phyloP scores from a whole-genome alignment of 2,113 vertebrate genomes.

The Arizona elegans region DNA sequence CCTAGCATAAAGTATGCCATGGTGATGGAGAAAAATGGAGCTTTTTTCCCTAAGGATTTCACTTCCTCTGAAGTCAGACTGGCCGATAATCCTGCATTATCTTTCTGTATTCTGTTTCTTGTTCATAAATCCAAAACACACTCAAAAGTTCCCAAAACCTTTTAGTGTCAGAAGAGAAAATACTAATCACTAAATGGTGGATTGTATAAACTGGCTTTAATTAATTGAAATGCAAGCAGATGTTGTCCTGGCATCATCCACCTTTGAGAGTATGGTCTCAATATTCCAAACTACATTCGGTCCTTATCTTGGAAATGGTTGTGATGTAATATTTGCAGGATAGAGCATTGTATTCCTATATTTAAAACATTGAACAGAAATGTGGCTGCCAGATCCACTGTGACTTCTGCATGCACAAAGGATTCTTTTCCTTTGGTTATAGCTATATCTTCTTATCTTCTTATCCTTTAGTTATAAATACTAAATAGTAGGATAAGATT shows the following conservation, averaged over 20 bases:
- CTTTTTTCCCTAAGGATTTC: background rate
- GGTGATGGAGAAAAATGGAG: background rate
- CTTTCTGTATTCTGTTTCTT: background rate
- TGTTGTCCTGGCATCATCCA: background rate
- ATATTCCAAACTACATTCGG: background rate
- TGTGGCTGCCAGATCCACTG: background rate
- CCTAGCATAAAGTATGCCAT: background rate
- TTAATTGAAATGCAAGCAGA: background rate
- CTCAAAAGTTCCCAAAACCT: background rate
- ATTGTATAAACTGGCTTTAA: background rate
- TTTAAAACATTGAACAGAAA: background rate
- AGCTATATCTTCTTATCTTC: background rate
- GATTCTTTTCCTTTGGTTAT: background rate
- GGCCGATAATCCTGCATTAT: background rate
- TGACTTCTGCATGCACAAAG: background rate
- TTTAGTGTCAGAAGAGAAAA: background rate
- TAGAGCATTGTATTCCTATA: background rate
- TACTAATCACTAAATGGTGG: background rate
- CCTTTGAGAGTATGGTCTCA: background rate
- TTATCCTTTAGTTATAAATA: background rate
- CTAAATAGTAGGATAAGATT: background rate
- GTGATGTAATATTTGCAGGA: background rate
- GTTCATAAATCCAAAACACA: background rate
- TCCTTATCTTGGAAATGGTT: background rate
- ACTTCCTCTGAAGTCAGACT: background rate